A percentile compares a stretch with the other conserved stretches of the same genome.
Evolutionary conservation across 2,888 invertebrate species (phyloP).

Genomic region (Papilio elwesi): DNA sequence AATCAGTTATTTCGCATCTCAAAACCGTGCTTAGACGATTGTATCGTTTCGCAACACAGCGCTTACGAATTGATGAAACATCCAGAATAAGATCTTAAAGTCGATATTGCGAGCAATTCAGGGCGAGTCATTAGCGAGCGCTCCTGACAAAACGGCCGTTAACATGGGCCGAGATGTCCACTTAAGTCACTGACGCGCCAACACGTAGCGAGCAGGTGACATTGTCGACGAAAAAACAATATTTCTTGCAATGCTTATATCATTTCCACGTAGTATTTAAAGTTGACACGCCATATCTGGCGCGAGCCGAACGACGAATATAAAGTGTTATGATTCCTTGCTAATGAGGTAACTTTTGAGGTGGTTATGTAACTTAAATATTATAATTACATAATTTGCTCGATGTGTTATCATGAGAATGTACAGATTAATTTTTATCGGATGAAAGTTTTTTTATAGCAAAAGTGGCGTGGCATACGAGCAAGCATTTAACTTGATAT

Average conservation of each 20-base stretch:
- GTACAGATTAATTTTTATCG: constrained; percentile 26
- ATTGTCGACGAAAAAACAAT: constrained; percentile 57
- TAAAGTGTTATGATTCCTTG: constrained; percentile 57
- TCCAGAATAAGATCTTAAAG: constrained; percentile 25
- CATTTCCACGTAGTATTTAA: constrained; percentile 53
- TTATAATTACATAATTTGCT: constrained; percentile 68
- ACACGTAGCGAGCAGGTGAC: constrained; percentile 61
- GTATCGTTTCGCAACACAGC: neutral
- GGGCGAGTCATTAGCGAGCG: constrained; percentile 55
- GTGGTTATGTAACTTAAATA: constrained; percentile 62
- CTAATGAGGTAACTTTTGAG: constrained; percentile 62
- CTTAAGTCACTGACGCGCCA: constrained; percentile 61
- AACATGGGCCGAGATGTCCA: constrained; percentile 56
- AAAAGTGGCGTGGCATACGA: no score
- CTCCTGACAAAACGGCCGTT: constrained; percentile 55
- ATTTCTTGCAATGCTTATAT: constrained; percentile 53
- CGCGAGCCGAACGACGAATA: constrained; percentile 38
- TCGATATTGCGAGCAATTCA: constrained; percentile 45
- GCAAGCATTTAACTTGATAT: no score
- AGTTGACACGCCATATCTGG: constrained; percentile 53
- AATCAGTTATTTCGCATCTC: constrained; percentile 20
- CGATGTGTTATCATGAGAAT: constrained; percentile 69
- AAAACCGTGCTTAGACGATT: constrained; percentile 3
- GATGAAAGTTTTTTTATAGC: neutral
- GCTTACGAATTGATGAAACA: constrained; percentile 20